Evolutionary conservation across 2,113 vertebrate species (phyloP), one percentile per base, ranked within the genome.

Genomic region (Lipophrys pholis): DNA sequence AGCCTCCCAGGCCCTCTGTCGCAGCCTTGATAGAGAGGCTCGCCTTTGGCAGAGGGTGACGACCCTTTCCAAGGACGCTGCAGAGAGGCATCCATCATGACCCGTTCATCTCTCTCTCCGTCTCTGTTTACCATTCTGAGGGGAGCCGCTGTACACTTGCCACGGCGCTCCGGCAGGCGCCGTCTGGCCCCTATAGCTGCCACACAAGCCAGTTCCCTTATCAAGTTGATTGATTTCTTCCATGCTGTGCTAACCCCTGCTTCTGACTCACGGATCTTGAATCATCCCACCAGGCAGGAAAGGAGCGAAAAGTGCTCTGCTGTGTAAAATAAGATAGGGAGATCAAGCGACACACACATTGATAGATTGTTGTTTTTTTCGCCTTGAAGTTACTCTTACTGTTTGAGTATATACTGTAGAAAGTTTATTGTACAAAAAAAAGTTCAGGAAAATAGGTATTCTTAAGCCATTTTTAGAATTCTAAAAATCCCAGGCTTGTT

Each of bases 181-280:
- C 5, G 62, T 12, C 46, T 36, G 8, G 50, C 15, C 49, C 42
- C 40, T 69, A 49, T 46, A 14, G 35, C 50, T 54, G 42, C 51
- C 42, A 16, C 45, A 8, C 58, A 30, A 45, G 52, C 67, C 21
- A 62, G 64, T 35, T 36, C 11, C n/a, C 38, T 46, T 55, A 81
- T 75, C 66, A 60, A 46, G 7, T 38, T 70, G 66, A 81, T 81
- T 53, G 49, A 81, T 75, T 66, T 9, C 39, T 52, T 69, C 17
- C 36, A 41, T 17, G 65, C 11, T 46, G 43, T 41, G 41, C 63
- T 68, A 40, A 41, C 14, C 45, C 41, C 41, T 42, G 10, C 3
- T 14, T 36, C 39, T 49, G 21, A 11, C 14, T 51, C 11, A 30
- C 11, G 8, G 59, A 43, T 54, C 54, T 41, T 61, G 69, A 72